Evolutionary conservation across 2,113 vertebrate species (phyloP).

Genomic region (Macrotis lagotis): DNA sequence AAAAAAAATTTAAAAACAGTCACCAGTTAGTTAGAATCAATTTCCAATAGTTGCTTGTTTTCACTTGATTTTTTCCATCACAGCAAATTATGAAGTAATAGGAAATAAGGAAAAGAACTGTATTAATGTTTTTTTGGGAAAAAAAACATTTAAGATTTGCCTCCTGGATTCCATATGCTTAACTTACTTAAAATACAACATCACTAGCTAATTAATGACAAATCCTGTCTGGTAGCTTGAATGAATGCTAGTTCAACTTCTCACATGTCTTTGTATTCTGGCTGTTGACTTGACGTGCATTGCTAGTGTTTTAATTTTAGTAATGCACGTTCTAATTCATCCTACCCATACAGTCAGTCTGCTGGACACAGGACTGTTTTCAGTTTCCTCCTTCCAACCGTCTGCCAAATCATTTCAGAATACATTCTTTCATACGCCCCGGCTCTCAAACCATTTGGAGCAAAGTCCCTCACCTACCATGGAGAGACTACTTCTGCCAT

Average conservation of each 20-base stretch:
- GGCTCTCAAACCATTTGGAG: conserved; percentile 97
- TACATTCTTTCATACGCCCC: conserved; percentile 98
- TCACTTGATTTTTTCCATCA: background rate
- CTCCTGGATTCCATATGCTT: background rate
- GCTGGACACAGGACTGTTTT: conserved; percentile 84
- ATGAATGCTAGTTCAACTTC: background rate
- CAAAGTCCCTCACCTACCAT: conserved; percentile 92
- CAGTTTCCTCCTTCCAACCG: conserved; percentile 85
- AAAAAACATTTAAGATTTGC: background rate
- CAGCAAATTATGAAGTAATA: background rate
- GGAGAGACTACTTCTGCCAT: conserved; percentile 90
- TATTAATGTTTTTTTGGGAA: conserved; percentile 21
- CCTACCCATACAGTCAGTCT: conserved; percentile 83
- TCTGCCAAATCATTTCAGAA: conserved; percentile 92
- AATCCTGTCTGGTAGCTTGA: conserved; percentile 7
- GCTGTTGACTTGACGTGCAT: conserved; percentile 76
- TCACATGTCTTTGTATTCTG: conserved; percentile 68
- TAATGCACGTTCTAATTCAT: conserved; percentile 83
- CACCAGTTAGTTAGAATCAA: background rate
- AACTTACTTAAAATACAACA: background rate
- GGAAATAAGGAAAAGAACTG: background rate
- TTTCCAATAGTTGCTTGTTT: background rate
- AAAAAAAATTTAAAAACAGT: background rate
- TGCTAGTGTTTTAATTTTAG: conserved; percentile 80
- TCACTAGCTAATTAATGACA: background rate